Percentiles rank a stretch among this genome's conserved stretches.
phyloP scores from a whole-genome alignment of 2,113 vertebrate genomes.

The Pyxicephalus adspersus region DNA sequence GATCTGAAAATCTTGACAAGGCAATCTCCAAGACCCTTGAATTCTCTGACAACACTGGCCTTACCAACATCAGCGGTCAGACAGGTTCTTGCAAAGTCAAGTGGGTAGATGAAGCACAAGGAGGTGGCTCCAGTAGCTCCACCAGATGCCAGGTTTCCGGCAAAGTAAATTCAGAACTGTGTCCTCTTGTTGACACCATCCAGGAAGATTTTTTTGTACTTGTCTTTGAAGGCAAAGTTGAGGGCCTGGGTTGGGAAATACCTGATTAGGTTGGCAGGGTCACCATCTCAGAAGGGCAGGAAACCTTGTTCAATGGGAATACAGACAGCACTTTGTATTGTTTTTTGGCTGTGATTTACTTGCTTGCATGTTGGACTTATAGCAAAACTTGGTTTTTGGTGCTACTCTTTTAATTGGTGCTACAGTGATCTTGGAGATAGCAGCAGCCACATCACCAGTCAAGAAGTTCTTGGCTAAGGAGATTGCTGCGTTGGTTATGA shows the following conservation, averaged over 20 bases:
- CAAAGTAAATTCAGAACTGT: conserved; percentile 91
- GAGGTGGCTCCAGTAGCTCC: conserved; percentile 87
- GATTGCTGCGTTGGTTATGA: conserved; percentile 79
- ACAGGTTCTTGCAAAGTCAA: conserved; percentile 87
- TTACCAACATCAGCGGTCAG: conserved; percentile 87
- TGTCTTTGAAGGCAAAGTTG: conserved; percentile 94
- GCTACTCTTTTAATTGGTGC: conserved; percentile 86
- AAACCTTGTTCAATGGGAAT: conserved; percentile 89
- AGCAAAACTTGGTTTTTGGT: too few relatives aligned
- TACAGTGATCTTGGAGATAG: conserved; percentile 85
- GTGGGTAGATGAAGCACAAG: conserved; percentile 88
- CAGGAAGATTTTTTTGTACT: conserved; percentile 90
- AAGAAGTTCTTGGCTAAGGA: conserved; percentile 86
- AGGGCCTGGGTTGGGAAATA: conserved; percentile 93
- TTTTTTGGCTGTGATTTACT: conserved; percentile 82
- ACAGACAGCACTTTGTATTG: conserved; percentile 86
- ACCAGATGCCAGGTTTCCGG: conserved; percentile 87
- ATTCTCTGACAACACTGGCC: conserved; percentile 74
- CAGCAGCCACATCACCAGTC: conserved; percentile 82
- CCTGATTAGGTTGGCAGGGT: conserved; percentile 88
- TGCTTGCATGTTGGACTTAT: conserved; percentile 90
- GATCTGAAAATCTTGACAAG: conserved; percentile 82
- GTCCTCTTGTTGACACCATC: conserved; percentile 83
- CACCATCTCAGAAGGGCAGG: conserved; percentile 88
- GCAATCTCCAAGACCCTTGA: conserved; percentile 83